These are phyloP conservation scores for Glyphotaelius pellucidus DNA, from an alignment of 2,888 invertebrate species.

Conservation along the genomic window DNA sequence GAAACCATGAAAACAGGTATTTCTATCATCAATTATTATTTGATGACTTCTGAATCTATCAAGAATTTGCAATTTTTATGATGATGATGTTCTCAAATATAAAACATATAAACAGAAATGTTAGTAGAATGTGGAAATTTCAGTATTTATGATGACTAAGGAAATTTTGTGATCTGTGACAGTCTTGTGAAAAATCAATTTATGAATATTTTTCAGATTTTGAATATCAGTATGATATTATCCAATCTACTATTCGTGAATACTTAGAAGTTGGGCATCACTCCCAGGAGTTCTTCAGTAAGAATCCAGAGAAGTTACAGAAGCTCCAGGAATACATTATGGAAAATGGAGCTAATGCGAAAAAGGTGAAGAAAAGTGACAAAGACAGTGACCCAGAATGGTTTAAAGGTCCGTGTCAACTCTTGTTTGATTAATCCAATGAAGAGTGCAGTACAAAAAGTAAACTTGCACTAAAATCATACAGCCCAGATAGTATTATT, in stretches of 20 bases:
- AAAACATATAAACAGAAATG: too few relatives aligned
- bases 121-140: not conserved
- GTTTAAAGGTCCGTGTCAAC: constrained; percentile 83
- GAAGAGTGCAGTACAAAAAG: too few relatives aligned
- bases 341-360: constrained; percentile 73
- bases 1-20: constrained; percentile 79
- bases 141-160: not conserved
- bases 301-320: constrained; percentile 78
- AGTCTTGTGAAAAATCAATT: not conserved
- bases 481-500: too few relatives aligned
- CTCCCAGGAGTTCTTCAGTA: constrained; percentile 85
- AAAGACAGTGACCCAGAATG: constrained; percentile 85
- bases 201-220: constrained; percentile 76
- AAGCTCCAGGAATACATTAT: constrained; percentile 73
- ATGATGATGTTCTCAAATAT: not conserved
- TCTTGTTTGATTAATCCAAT: not conserved
- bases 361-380: constrained; percentile 79
- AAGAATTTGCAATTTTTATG: not conserved
- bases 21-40: constrained; percentile 58
- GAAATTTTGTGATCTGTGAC: too few relatives aligned
- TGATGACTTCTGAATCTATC: constrained; percentile 68
- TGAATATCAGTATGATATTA: constrained; percentile 83
- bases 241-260: constrained; percentile 82
- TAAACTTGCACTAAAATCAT: too few relatives aligned
- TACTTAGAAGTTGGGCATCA: constrained; percentile 84